Conservation (phyloP, 2,797 vertebrate species). For the Hippoglossus hippoglossus region DNA sequence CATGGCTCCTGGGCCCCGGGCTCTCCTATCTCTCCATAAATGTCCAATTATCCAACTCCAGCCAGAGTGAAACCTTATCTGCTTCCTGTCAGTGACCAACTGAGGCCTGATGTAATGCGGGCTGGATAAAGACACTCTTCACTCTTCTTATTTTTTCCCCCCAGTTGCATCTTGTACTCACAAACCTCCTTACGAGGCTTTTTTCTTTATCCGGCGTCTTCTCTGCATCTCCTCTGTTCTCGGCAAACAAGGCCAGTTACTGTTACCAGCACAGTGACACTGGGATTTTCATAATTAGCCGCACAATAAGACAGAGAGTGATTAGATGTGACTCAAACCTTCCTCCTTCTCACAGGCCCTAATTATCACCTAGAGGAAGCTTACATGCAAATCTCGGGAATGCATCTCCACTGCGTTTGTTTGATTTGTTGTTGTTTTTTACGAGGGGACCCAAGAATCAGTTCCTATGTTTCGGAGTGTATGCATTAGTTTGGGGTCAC, state of each 20-base stretch:
- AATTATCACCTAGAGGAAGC: conserved; percentile 55
- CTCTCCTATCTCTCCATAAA: conserved; percentile 82
- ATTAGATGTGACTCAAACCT: conserved; percentile 61
- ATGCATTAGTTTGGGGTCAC: conserved; percentile 49
- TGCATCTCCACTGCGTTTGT: conserved; percentile 2
- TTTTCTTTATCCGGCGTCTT: conserved; percentile 34
- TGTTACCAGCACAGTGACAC: conserved; percentile 26
- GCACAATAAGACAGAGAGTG: conserved; percentile 40
- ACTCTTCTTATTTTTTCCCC: conserved; percentile 35
- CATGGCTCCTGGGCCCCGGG: conserved; percentile 77
- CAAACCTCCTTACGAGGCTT: conserved; percentile 34
- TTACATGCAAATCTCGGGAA: conserved; percentile 22
- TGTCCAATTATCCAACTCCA: conserved; percentile 83
- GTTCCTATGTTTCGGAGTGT: conserved; percentile 10
- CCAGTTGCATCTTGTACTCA: conserved; percentile 36
- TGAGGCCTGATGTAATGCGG: conserved; percentile 63
- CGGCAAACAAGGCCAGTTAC: conserved; percentile 41
- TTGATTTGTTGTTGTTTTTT: too few species aligned
- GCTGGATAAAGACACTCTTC: conserved; percentile 63
- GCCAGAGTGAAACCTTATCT: conserved; percentile 80
- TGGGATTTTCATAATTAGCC: conserved; percentile 41
- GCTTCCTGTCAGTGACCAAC: conserved; percentile 77
- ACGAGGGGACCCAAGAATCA: conserved; percentile 1
- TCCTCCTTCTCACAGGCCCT: conserved; percentile 34
- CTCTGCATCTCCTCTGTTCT: conserved; percentile 6